Conservation (phyloP, 2,888 invertebrate species). For the Pollenia labialis region DNA sequence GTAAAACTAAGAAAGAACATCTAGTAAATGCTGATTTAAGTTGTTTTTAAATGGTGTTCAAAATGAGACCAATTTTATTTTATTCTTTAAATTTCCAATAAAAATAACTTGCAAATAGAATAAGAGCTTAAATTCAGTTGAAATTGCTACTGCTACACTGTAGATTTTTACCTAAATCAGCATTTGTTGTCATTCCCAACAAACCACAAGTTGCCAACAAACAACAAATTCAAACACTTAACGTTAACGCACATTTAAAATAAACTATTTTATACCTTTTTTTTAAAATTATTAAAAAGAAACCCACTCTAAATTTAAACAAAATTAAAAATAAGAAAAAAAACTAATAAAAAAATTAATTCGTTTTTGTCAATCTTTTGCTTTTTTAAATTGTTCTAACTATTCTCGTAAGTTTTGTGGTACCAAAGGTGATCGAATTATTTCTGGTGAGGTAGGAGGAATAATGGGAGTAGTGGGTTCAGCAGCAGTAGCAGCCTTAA, state of each 20-base stretch:
- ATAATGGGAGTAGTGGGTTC: constrained; percentile 32
- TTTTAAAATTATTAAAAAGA: constrained; percentile 30
- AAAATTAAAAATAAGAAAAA: constrained; percentile 42
- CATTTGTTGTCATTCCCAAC: constrained; percentile 53
- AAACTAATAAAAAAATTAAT: constrained; percentile 31
- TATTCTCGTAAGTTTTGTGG: constrained; percentile 59
- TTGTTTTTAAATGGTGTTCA: constrained; percentile 8
- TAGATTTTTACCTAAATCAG: constrained; percentile 60
- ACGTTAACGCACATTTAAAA: background rate
- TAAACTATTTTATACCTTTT: constrained; percentile 62
- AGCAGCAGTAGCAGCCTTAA: constrained; percentile 72
- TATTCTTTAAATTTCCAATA: too few relatives aligned
- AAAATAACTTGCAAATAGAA: background rate
- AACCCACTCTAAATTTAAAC: constrained; percentile 34
- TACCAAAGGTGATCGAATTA: constrained; percentile 54
- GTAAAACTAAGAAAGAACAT: constrained; percentile 6
- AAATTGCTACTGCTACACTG: constrained; percentile 64
- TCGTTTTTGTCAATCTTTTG: constrained; percentile 23
- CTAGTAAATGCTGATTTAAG: constrained; percentile 68
- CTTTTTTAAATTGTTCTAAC: background rate
- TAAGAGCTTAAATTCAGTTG: constrained; percentile 53
- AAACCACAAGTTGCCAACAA: constrained; percentile 34
- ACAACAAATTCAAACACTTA: constrained; percentile 11
- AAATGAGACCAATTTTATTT: constrained; percentile 12
- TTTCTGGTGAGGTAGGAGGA: constrained; percentile 48